phyloP scores from a whole-genome alignment of 2,888 invertebrate species.

The Cheilosia soror region DNA sequence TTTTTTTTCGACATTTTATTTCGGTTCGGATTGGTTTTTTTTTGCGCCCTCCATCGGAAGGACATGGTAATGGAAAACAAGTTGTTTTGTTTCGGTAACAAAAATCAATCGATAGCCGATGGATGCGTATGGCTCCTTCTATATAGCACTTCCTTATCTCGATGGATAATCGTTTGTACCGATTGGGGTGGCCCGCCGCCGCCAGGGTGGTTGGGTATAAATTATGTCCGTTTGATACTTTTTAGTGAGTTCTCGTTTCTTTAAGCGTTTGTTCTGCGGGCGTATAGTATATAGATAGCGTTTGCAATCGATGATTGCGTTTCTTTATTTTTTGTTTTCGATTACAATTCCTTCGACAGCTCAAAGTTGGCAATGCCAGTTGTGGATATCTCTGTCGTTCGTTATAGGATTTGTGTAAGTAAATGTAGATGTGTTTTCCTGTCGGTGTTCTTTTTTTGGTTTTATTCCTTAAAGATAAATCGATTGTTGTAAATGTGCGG shows the following conservation, averaged over 20 bases:
- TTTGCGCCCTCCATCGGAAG: slow-evolving; percentile 53
- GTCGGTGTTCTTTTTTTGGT: background rate
- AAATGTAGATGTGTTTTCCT: slow-evolving; percentile 10
- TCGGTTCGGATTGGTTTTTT: background rate
- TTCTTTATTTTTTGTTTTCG: slow-evolving; percentile 58
- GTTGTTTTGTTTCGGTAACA: slow-evolving; percentile 73
- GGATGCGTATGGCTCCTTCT: slow-evolving; percentile 63
- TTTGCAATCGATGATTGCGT: slow-evolving; percentile 70
- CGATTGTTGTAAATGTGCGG: slow-evolving; percentile 74
- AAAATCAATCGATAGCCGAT: slow-evolving; percentile 71
- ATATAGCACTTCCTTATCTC: slow-evolving; percentile 68
- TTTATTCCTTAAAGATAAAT: slow-evolving; percentile 63
- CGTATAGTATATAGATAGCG: slow-evolving; percentile 10
- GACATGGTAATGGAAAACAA: slow-evolving; percentile 75
- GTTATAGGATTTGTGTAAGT: slow-evolving; percentile 50
- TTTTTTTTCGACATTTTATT: slow-evolving; percentile 59
- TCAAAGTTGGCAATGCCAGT: slow-evolving; percentile 68
- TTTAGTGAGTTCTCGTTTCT: slow-evolving; percentile 67
- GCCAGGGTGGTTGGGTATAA: slow-evolving; percentile 59
- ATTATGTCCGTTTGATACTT: slow-evolving; percentile 76
- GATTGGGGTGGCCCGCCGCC: slow-evolving; percentile 12
- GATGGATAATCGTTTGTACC: slow-evolving; percentile 63
- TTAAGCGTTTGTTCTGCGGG: slow-evolving; percentile 62
- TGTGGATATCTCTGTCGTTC: slow-evolving; percentile 68
- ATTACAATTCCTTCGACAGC: slow-evolving; percentile 72